Evolutionary conservation across 2,113 vertebrate species (phyloP).

Genomic region (Mormyrus lacerda): DNA sequence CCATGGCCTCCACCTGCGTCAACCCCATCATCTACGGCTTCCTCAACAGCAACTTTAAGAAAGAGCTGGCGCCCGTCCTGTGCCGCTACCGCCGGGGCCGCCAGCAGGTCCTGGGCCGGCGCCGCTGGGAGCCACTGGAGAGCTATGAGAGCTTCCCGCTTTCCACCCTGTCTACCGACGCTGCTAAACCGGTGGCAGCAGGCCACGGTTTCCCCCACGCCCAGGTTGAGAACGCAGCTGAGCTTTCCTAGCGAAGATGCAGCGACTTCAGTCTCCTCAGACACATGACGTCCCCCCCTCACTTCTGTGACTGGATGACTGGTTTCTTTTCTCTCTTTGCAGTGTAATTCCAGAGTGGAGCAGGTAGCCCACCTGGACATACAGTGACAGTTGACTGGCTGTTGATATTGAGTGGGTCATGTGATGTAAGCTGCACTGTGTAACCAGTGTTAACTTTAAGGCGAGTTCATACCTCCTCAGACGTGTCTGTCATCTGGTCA

Average conservation of each 20-base stretch:
- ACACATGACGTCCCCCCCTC: not conserved
- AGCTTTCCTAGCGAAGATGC: not conserved
- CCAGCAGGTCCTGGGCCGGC: constrained; percentile 39
- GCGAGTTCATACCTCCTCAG: not conserved
- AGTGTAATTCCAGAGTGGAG: not conserved
- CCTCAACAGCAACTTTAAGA: constrained; percentile 68
- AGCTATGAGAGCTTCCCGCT: constrained; percentile 63
- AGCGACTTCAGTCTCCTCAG: not conserved
- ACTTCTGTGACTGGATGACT: not conserved
- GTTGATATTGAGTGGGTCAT: not conserved
- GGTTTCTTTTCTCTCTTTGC: not conserved
- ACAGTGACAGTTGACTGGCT: not conserved
- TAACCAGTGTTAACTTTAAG: not conserved
- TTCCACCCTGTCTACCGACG: constrained; percentile 62
- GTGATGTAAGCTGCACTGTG: not conserved
- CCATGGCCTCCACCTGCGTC: constrained; percentile 65
- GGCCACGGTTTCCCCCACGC: constrained; percentile 33
- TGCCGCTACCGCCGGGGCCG: constrained; percentile 49
- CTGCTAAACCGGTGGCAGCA: constrained; percentile 55
- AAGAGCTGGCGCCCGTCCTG: constrained; percentile 55
- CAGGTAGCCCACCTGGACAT: not conserved
- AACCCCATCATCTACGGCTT: constrained; percentile 67
- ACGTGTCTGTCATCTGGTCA: not conserved
- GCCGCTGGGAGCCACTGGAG: constrained; percentile 47
- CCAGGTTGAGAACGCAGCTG: constrained; percentile 19